Percentiles rank a stretch among this genome's conserved stretches.
Conservation (phyloP, 2,888 invertebrate genomes). For the Monoplex corrugatus region DNA sequence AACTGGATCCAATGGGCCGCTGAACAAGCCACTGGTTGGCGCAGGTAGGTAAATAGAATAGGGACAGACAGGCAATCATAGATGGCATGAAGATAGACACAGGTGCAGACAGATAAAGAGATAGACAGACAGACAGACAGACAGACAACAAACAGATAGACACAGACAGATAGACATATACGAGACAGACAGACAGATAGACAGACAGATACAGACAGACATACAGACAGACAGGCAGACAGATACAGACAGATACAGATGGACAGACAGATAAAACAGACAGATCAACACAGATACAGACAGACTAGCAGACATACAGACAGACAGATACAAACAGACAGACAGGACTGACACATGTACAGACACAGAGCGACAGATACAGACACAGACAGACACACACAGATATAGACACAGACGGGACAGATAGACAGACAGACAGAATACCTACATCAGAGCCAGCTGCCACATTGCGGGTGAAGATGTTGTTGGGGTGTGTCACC, state of each 20-base stretch:
- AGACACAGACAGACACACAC: not conserved
- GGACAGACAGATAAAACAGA: not conserved
- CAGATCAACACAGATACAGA: not conserved
- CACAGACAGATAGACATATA: not conserved
- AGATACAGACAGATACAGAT: not conserved
- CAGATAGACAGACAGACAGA: not conserved
- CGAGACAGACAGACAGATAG: not conserved
- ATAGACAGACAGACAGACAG: not conserved
- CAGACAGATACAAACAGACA: not conserved
- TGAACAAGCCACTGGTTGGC: too few species aligned
- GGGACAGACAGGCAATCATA: not conserved
- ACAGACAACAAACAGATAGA: not conserved
- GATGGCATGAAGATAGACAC: not conserved
- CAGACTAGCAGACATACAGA: not conserved
- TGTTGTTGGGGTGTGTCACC: conserved; percentile 59
- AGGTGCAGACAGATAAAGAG: not conserved
- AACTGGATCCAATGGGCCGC: too few species aligned
- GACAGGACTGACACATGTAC: not conserved
- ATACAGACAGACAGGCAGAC: not conserved
- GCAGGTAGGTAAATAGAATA: not conserved
- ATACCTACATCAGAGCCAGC: conserved; percentile 55
- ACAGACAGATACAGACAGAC: not conserved
- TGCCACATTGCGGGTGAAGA: conserved; percentile 52
- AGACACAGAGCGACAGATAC: not conserved
- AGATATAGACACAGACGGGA: not conserved